Percentiles rank a stretch among this genome's conserved stretches.
Conservation (phyloP, 2,797 vertebrate genomes). For the Acropternis orthonyx region DNA sequence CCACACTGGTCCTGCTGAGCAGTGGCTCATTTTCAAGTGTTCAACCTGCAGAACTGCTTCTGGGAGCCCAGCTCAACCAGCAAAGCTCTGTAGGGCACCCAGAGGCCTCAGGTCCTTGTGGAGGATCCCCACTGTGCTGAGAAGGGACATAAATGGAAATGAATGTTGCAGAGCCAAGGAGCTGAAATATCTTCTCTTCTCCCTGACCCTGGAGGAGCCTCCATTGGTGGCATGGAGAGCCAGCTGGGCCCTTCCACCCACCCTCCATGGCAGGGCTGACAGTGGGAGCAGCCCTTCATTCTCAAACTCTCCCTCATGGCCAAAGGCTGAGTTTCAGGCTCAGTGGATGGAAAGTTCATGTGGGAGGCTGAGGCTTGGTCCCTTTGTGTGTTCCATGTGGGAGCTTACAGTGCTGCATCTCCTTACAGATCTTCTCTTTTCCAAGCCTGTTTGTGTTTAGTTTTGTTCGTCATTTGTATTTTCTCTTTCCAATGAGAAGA, state of each 20-base stretch:
- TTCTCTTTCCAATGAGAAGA: background rate
- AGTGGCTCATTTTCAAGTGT: background rate
- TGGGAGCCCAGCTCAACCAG: background rate
- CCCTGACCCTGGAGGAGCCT: background rate
- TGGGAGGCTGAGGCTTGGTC: fast-evolving
- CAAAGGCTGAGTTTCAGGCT: background rate
- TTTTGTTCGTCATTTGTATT: background rate
- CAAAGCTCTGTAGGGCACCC: background rate
- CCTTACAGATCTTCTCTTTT: background rate
- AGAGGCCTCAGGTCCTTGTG: background rate
- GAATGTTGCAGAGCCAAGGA: background rate
- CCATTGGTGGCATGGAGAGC: fast-evolving
- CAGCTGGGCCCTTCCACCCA: background rate
- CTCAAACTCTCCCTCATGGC: background rate
- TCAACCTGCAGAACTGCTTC: background rate
- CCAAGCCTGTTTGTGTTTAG: background rate
- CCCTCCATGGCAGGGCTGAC: fast-evolving
- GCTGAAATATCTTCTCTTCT: background rate
- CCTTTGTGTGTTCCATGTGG: background rate
- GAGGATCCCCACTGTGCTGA: background rate
- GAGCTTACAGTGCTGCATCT: background rate
- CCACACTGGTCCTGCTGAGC: background rate
- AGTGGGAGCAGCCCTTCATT: background rate
- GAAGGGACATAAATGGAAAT: background rate
- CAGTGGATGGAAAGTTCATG: fast-evolving